A percentile compares a stretch with the other conserved stretches of the same genome.
Evolutionary conservation across 2,797 vertebrate genomes (phyloP).

Genomic region (Lemur catta): DNA sequence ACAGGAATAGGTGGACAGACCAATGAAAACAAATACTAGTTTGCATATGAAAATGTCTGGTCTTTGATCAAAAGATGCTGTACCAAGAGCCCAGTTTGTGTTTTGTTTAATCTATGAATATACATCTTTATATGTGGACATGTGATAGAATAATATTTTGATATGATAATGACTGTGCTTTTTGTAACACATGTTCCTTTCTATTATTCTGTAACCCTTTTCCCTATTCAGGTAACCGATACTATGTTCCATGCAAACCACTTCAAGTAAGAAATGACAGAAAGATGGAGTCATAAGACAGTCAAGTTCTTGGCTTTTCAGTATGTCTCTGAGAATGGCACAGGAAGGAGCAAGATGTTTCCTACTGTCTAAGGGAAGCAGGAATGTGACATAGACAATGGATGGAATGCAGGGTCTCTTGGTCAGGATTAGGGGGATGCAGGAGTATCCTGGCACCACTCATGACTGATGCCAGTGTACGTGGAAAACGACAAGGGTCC

Average conservation of each 20-base stretch:
- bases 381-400: background rate
- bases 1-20: background rate
- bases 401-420: no score
- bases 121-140: background rate
- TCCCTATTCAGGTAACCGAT: background rate
- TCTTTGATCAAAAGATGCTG: background rate
- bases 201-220: background rate
- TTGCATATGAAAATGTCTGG: background rate
- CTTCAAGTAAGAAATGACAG: background rate
- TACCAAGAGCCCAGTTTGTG: background rate
- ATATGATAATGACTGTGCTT: background rate
- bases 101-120: background rate
- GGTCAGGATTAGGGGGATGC: background rate
- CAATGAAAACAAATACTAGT: background rate
- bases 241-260: background rate
- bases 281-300: background rate
- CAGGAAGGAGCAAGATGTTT: background rate
- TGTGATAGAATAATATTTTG: background rate
- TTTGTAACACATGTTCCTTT: background rate
- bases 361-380: background rate
- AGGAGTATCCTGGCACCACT: background rate
- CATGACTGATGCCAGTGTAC: background rate
- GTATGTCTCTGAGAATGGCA: background rate
- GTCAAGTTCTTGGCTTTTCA: background rate
- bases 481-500: background rate